Conservation (phyloP, 1,140 invertebrate genomes). For the Dreissena rostriformis region DNA sequence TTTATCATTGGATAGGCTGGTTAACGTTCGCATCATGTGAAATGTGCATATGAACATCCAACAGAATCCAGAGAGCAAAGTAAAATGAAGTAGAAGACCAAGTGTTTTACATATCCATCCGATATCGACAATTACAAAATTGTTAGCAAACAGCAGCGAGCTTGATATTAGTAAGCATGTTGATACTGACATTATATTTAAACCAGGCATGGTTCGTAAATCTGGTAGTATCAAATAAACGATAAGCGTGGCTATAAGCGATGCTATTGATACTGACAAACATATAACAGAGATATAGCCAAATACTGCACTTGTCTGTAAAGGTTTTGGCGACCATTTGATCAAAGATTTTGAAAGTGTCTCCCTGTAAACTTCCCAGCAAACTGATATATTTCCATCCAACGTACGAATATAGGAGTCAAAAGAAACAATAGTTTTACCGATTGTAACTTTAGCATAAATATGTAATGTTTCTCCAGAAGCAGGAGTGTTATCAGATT, state of each 20-base stretch:
- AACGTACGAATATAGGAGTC: too few relatives aligned
- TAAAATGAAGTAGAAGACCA: constrained; percentile 93
- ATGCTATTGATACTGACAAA: neutral
- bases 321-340: too few relatives aligned
- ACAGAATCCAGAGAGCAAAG: constrained; percentile 95
- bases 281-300: neutral
- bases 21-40: constrained; percentile 82
- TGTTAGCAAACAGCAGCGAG: constrained; percentile 51
- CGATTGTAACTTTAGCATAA: too few relatives aligned
- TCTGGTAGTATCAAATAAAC: neutral
- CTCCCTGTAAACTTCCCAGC: too few relatives aligned
- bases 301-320: neutral
- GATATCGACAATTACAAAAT: constrained; percentile 49
- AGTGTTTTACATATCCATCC: constrained; percentile 79
- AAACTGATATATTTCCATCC: too few relatives aligned
- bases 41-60: constrained; percentile 96
- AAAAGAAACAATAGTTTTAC: too few relatives aligned
- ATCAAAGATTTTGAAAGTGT: too few relatives aligned
- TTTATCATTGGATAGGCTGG: neutral
- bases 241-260: neutral
- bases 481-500: too few relatives aligned
- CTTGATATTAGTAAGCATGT: neutral
- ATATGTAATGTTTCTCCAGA: too few relatives aligned
- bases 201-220: constrained; percentile 10
- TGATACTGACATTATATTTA: constrained; percentile 10